Conservation (phyloP, 2,113 vertebrate genomes). For the Orthonyx spaldingii region DNA sequence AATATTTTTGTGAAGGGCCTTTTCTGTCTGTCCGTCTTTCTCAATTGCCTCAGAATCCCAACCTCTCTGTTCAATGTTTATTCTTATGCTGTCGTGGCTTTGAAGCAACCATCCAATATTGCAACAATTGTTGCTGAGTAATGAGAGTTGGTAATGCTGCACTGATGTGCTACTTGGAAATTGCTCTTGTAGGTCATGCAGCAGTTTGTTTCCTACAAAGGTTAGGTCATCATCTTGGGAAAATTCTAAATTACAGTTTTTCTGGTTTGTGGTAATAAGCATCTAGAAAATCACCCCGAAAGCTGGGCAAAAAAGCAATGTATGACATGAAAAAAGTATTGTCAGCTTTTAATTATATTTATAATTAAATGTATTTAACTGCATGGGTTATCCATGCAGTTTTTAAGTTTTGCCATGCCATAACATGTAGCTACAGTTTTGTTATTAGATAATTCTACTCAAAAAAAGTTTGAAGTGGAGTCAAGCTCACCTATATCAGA, state of each 20-base stretch:
- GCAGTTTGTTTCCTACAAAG: not conserved
- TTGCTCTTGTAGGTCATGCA: not conserved
- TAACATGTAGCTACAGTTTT: not conserved
- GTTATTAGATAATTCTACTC: not conserved
- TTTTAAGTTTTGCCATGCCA: not conserved
- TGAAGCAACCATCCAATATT: not conserved
- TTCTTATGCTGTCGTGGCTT: not conserved
- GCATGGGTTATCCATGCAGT: not conserved
- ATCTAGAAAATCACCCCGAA: not conserved
- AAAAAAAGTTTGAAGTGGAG: not conserved
- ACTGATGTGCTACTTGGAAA: not conserved
- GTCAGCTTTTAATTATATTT: not conserved
- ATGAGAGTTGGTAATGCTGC: not conserved
- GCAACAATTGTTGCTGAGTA: not conserved
- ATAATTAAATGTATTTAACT: too few species aligned
- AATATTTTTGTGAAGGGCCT: not conserved
- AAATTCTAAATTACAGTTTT: not conserved
- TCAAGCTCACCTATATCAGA: not conserved
- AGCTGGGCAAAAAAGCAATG: not conserved
- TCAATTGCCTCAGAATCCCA: not conserved
- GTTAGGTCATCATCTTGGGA: not conserved
- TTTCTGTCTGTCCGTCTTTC: not conserved
- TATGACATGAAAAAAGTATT: not conserved
- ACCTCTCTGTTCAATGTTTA: not conserved
- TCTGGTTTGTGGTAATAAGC: not conserved